These are phyloP conservation scores for Pachypanchax playfairii DNA, from an alignment of 2,113 vertebrate species.

Conservation along the genomic window DNA sequence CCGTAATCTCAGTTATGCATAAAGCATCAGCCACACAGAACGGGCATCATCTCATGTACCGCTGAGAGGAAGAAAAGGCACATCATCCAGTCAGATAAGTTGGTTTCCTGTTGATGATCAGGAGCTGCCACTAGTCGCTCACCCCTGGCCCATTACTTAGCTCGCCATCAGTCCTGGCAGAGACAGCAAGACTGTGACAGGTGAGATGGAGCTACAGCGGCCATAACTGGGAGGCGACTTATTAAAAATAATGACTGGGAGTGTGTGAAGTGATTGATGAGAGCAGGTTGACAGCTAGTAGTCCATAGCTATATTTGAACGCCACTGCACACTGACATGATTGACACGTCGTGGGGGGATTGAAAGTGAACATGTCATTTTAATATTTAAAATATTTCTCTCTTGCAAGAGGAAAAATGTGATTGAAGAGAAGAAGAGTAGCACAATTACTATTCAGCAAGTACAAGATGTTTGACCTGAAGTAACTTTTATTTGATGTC, in stretches of 20 bases:
- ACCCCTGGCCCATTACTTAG: conserved; percentile 49
- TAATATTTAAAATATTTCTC: conserved; percentile 40
- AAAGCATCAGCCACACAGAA: background rate
- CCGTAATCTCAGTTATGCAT: conserved; percentile 14
- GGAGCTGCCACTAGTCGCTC: conserved; percentile 37
- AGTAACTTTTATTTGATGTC: conserved; percentile 23
- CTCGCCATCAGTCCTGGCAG: conserved; percentile 39
- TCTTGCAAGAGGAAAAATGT: conserved; percentile 10
- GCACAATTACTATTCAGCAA: conserved; percentile 32
- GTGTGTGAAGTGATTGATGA: conserved; percentile 67
- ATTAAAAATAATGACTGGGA: conserved; percentile 67
- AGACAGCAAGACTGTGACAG: conserved; percentile 52
- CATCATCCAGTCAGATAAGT: conserved; percentile 32
- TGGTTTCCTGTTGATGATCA: conserved; percentile 46
- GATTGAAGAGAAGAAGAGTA: conserved; percentile 12
- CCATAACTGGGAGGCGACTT: conserved; percentile 43
- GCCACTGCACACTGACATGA: conserved; percentile 40
- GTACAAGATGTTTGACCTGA: conserved; percentile 31
- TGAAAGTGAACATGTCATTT: conserved; percentile 40
- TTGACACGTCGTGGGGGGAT: conserved; percentile 30
- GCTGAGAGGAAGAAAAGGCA: conserved; percentile 16
- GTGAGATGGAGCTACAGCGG: conserved; percentile 32
- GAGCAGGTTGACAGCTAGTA: conserved; percentile 41
- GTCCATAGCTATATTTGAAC: conserved; percentile 54
- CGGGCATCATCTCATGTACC: background rate